A percentile compares a stretch with the other conserved stretches of the same genome.
Conservation (phyloP, 1,140 invertebrate species). For the Rhagoletis pomonella region DNA sequence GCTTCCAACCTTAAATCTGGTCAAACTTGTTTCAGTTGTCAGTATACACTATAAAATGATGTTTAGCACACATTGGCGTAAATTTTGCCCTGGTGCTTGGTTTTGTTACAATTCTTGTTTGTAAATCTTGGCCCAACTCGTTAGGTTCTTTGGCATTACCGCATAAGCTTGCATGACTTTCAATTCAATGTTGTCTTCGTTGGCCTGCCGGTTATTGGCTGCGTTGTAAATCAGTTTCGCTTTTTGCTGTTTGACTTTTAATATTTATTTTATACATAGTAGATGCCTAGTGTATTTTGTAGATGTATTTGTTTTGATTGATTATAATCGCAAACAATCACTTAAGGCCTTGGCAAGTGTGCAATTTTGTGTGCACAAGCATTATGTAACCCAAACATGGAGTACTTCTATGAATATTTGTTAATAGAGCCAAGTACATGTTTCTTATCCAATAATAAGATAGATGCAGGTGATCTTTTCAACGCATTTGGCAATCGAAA, state of each 20-base stretch:
- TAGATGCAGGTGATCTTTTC: no score
- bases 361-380: constrained; percentile 19
- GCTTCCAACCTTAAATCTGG: constrained; percentile 19
- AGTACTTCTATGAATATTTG: not conserved
- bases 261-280: not conserved
- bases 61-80: not conserved
- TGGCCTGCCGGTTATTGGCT: not conserved
- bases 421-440: no score
- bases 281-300: not conserved
- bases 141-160: constrained; percentile 13
- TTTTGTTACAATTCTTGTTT: constrained; percentile 27
- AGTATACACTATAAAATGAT: constrained; percentile 30
- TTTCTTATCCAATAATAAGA: no score
- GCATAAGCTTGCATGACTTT: not conserved
- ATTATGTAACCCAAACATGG: constrained; percentile 26
- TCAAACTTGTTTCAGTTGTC: constrained; percentile 38
- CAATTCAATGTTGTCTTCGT: not conserved
- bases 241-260: not conserved
- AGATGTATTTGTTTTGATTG: constrained; percentile 9
- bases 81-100: not conserved
- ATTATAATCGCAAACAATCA: constrained; percentile 45
- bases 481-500: no score
- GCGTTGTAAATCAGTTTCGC: constrained; percentile 44
- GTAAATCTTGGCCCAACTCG: constrained; percentile 15
- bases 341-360: constrained; percentile 41